phyloP scores from a whole-genome alignment of 2,888 invertebrate species.

The Volucella zonaria region DNA sequence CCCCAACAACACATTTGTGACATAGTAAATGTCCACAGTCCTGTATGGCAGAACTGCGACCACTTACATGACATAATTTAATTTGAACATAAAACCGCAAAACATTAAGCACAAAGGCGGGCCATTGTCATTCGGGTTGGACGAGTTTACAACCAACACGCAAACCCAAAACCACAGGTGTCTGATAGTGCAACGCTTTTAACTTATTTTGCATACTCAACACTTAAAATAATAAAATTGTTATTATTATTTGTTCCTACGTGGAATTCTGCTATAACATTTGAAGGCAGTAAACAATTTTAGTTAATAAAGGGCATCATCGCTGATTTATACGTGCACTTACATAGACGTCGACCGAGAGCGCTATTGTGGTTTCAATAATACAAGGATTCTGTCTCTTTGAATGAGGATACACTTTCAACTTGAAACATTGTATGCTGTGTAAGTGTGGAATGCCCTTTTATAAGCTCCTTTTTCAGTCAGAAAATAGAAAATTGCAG shows the following conservation, averaged over 20 bases:
- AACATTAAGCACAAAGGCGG: slow-evolving; percentile 47
- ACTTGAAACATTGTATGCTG: too few species aligned
- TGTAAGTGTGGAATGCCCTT: too few species aligned
- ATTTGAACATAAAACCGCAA: slow-evolving; percentile 40
- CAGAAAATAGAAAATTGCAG: too few species aligned
- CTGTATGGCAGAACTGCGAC: slow-evolving; percentile 31
- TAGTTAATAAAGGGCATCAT: too few species aligned
- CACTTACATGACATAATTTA: slow-evolving; percentile 58
- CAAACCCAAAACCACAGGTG: slow-evolving; percentile 55
- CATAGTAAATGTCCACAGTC: slow-evolving; percentile 32
- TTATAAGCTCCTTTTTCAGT: too few species aligned
- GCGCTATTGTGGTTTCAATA: too few species aligned
- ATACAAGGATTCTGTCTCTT: too few species aligned
- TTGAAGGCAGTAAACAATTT: too few species aligned
- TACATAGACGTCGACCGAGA: too few species aligned
- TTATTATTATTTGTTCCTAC: slow-evolving; percentile 13
- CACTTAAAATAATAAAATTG: background rate
- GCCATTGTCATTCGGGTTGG: slow-evolving; percentile 42
- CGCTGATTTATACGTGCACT: too few species aligned
- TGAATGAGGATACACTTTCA: too few species aligned
- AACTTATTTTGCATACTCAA: background rate
- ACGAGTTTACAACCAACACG: slow-evolving; percentile 28
- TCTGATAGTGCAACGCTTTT: slow-evolving; percentile 13
- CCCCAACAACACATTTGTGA: slow-evolving; percentile 46
- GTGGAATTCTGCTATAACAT: too few species aligned